Evolutionary conservation across 2,113 vertebrate species (phyloP).

Genomic region (Petaurus breviceps): DNA sequence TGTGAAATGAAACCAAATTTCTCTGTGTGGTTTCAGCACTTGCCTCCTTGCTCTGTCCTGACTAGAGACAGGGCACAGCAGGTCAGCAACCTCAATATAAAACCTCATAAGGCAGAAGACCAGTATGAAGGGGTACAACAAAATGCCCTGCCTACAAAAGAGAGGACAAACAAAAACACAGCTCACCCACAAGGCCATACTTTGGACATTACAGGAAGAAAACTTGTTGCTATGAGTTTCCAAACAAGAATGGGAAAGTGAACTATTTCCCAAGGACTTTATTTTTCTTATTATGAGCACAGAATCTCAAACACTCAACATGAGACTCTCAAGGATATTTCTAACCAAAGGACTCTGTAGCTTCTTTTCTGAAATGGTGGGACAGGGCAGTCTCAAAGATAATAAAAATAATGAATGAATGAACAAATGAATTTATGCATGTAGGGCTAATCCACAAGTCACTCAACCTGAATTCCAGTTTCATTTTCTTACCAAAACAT

Average conservation of each 20-base stretch:
- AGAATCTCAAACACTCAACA: neutral
- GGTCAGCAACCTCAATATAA: neutral
- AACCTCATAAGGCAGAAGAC: neutral
- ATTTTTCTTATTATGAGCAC: neutral
- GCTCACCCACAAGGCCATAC: neutral
- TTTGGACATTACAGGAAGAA: neutral
- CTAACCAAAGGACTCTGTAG: neutral
- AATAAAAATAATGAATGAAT: conserved; percentile 10
- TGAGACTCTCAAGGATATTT: neutral
- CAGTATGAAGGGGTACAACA: neutral
- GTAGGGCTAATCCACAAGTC: neutral
- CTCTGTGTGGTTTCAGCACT: neutral
- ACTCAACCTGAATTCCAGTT: neutral
- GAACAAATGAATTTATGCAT: neutral
- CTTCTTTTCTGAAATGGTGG: neutral
- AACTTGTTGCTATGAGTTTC: neutral
- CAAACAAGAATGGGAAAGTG: neutral
- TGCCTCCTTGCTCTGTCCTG: neutral
- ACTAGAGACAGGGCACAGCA: neutral
- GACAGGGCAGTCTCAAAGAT: neutral
- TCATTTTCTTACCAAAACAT: neutral
- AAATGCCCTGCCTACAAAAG: neutral
- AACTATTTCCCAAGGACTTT: neutral
- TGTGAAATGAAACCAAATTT: neutral
- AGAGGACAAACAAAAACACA: neutral